These are phyloP conservation scores for Siphamia tubifer DNA, from an alignment of 2,113 vertebrate genomes.

Conservation along the genomic window DNA sequence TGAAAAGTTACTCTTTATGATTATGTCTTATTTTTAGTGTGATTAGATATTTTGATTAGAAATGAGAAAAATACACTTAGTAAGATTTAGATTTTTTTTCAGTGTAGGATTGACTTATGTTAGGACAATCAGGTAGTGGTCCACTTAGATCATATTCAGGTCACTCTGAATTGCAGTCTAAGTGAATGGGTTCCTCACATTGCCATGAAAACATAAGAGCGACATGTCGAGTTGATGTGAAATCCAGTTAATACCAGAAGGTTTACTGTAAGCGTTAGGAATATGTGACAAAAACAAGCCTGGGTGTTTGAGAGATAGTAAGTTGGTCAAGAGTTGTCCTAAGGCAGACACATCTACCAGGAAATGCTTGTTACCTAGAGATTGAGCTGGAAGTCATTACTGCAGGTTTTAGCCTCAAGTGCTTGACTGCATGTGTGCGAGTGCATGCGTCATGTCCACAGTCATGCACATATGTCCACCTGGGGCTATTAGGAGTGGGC, in stretches of 20 bases:
- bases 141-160: too few species aligned
- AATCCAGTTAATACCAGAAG: not conserved
- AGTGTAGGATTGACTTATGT: too few species aligned
- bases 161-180: too few species aligned
- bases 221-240: too few species aligned
- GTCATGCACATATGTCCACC: constrained; percentile 1
- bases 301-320: not conserved
- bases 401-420: not conserved
- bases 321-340: not conserved
- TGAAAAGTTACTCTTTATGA: too few species aligned
- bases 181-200: too few species aligned
- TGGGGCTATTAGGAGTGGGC: constrained; percentile 1
- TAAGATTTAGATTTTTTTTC: too few species aligned
- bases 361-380: constrained; percentile 33
- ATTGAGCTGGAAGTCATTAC: constrained; percentile 66
- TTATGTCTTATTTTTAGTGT: too few species aligned
- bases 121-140: too few species aligned
- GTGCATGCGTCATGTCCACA: not conserved
- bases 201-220: too few species aligned
- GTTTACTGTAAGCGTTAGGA: not conserved
- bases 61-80: too few species aligned
- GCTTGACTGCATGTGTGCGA: not conserved
- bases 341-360: not conserved
- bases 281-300: not conserved
- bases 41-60: too few species aligned